Conservation (phyloP, 2,888 invertebrate genomes). For the Drosophila mimetica region DNA sequence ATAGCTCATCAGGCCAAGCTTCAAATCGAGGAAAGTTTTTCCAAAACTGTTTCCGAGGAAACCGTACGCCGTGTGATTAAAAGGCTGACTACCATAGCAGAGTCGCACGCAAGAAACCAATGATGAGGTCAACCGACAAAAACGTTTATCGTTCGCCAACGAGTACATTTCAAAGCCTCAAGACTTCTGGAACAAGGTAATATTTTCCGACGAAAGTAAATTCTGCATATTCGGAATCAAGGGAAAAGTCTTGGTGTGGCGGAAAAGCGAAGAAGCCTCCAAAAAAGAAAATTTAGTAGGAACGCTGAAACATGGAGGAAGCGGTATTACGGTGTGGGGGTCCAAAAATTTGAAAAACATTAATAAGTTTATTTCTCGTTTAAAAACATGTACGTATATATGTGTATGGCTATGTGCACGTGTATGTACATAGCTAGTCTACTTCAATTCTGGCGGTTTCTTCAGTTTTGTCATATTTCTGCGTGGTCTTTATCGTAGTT, state of each 20-base stretch:
- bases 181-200: neutral
- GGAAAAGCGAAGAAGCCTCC: constrained; percentile 3
- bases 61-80: neutral
- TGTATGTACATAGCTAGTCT: too few species aligned
- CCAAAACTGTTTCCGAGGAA: neutral
- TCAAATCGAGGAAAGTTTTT: neutral
- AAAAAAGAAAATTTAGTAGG: neutral
- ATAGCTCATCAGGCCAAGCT: neutral
- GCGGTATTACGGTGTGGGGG: neutral
- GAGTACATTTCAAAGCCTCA: neutral
- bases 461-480: too few species aligned
- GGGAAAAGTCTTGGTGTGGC: neutral
- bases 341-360: neutral
- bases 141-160: neutral
- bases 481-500: too few species aligned
- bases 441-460: too few species aligned
- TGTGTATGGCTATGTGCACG: too few species aligned
- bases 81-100: neutral
- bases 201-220: constrained; percentile 1
- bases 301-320: neutral
- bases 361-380: too few species aligned
- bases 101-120: neutral
- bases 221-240: neutral
- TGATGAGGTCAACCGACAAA: neutral
- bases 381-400: too few species aligned